Evolutionary conservation across 2,888 invertebrate genomes (phyloP).

Genomic region (Drosophila hamatofila): DNA sequence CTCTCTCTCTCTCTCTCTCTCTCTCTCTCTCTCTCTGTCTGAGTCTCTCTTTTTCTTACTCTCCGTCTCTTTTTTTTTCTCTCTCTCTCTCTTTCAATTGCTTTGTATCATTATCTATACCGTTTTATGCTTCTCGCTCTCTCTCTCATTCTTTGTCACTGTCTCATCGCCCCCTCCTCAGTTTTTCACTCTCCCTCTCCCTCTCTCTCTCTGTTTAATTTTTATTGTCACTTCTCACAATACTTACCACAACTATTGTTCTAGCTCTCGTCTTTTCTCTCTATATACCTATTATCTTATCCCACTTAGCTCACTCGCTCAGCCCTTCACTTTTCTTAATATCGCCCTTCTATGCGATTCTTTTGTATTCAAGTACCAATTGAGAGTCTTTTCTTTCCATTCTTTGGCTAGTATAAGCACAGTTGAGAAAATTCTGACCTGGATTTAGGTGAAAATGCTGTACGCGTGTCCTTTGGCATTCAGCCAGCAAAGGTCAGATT

Average conservation of each 20-base stretch:
- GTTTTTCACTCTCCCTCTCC: background rate
- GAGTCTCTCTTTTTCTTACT: too few relatives aligned
- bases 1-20: too few relatives aligned
- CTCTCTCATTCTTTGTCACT: background rate
- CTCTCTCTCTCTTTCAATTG: too few relatives aligned
- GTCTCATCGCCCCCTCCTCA: too few relatives aligned
- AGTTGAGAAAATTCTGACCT: background rate
- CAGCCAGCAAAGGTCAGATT: conserved; percentile 5
- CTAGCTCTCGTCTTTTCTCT: background rate
- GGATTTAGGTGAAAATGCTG: background rate
- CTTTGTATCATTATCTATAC: too few relatives aligned
- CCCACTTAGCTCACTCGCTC: background rate
- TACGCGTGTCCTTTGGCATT: background rate
- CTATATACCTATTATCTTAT: background rate
- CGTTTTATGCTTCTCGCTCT: too few relatives aligned
- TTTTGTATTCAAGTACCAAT: background rate
- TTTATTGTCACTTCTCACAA: background rate
- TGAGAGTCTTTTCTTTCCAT: background rate
- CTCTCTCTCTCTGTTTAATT: background rate
- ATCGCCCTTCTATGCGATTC: background rate
- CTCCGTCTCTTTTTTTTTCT: too few relatives aligned
- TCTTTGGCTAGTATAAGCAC: background rate
- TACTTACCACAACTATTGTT: background rate
- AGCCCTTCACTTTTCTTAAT: background rate
- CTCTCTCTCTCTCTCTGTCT: too few relatives aligned